A percentile compares a stretch with the other conserved stretches of the same genome.
These are phyloP conservation scores for Scaptodrosophila latifasciaeformis DNA, from an alignment of 2,888 invertebrate species.

Conservation along the genomic window DNA sequence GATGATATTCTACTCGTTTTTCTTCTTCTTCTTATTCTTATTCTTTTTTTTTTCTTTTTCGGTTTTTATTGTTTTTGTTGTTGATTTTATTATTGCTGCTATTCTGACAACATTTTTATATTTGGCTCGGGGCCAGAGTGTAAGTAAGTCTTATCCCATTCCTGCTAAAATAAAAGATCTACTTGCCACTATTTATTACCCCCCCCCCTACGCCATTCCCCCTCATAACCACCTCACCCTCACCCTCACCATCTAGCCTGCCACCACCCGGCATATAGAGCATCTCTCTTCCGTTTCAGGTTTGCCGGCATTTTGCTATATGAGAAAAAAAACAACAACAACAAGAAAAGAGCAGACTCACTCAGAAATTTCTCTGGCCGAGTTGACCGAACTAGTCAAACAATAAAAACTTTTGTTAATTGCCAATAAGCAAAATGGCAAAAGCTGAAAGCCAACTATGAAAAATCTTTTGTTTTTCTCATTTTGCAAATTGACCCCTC, in stretches of 20 bases:
- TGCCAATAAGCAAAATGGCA: conserved; percentile 67
- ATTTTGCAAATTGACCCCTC: too few species aligned
- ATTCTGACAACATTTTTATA: conserved; percentile 51
- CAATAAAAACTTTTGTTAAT: conserved; percentile 62
- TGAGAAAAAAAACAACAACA: too few species aligned
- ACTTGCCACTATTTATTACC: conserved; percentile 9
- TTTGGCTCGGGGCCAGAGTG: conserved; percentile 52
- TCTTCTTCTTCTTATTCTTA: conserved; percentile 10
- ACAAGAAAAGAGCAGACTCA: too few species aligned
- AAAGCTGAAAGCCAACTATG: conserved; percentile 29
- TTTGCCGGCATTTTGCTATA: too few species aligned
- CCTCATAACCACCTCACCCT: conserved; percentile 13
- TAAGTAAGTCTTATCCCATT: conserved; percentile 50
- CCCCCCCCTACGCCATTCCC: conserved; percentile 7
- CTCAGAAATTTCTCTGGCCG: too few species aligned
- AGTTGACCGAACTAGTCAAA: conserved; percentile 30
- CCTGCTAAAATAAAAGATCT: too few species aligned
- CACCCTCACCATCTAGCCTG: too few species aligned
- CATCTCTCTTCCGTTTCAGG: too few species aligned
- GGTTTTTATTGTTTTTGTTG: background rate
- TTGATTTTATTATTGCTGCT: conserved; percentile 10
- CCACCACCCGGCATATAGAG: too few species aligned
- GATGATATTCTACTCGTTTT: conserved; percentile 48
- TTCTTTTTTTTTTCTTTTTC: background rate
- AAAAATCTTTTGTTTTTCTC: too few species aligned